Percentiles rank a stretch among this genome's conserved stretches.
Conservation (phyloP, 2,888 invertebrate species). For the Corythucha ciliata region DNA sequence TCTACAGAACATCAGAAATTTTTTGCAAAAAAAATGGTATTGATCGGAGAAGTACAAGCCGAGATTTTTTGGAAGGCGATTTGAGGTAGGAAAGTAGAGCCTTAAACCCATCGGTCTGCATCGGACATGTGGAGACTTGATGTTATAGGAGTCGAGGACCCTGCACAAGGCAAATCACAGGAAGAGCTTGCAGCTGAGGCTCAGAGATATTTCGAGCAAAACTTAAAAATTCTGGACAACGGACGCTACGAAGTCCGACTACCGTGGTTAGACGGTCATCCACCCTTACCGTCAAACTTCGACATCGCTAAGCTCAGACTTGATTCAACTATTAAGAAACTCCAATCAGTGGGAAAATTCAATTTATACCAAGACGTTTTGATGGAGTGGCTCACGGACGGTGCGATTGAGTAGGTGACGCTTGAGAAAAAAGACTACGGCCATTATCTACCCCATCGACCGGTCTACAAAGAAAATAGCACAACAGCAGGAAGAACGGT, state of each 20-base stretch:
- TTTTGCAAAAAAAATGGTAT: no score
- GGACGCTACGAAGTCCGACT: slow-evolving; percentile 12
- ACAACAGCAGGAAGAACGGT: slow-evolving; percentile 14
- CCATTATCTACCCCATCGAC: slow-evolving; percentile 21
- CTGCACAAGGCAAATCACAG: no score
- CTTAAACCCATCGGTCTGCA: background rate
- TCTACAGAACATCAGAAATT: no score
- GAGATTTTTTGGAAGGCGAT: no score
- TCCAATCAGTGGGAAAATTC: background rate
- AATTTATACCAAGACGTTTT: background rate
- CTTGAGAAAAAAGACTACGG: background rate
- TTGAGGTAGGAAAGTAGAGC: no score
- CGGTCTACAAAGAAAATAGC: slow-evolving; percentile 14
- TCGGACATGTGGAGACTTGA: background rate
- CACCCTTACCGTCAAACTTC: slow-evolving; percentile 6
- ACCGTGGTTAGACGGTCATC: slow-evolving; percentile 16
- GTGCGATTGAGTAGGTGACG: slow-evolving; percentile 10
- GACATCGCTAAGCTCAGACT: slow-evolving; percentile 2
- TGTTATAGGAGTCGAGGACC: background rate
- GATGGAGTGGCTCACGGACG: slow-evolving; percentile 17
- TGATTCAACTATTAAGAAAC: background rate
- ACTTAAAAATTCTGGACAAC: slow-evolving; percentile 8
- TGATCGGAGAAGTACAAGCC: no score
- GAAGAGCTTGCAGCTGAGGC: slow-evolving; percentile 5
- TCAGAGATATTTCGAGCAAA: background rate